Percentiles rank a stretch among this genome's conserved stretches.
Conservation (phyloP, 2,113 vertebrate genomes). For the Chitala chitala region DNA sequence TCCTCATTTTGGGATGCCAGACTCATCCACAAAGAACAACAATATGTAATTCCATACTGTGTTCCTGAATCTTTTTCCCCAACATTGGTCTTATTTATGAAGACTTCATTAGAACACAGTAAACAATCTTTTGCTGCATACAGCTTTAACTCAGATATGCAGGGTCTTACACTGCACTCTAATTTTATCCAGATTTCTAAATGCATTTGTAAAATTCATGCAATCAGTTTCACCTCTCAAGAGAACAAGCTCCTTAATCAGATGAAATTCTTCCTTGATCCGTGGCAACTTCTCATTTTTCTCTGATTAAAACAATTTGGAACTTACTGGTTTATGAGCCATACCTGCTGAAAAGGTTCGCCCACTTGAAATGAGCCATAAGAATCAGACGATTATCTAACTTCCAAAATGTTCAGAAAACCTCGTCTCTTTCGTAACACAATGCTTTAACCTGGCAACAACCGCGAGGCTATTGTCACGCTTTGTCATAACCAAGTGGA, state of each 20-base stretch:
- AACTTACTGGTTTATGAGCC: no score
- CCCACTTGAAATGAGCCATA: no score
- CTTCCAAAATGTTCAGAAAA: no score
- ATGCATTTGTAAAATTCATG: not conserved
- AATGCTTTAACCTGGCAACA: no score
- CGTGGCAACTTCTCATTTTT: not conserved
- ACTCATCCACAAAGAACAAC: not conserved
- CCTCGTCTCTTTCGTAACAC: no score
- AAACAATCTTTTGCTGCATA: no score
- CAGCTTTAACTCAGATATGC: no score
- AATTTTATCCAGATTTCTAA: slow-evolving; percentile 9
- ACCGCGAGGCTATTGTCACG: not conserved
- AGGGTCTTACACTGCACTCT: slow-evolving; percentile 5
- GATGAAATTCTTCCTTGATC: not conserved
- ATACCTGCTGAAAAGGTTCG: no score
- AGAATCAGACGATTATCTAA: no score
- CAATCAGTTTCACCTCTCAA: slow-evolving; percentile 8
- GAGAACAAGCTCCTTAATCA: not conserved
- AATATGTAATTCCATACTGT: not conserved
- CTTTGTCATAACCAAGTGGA: not conserved
- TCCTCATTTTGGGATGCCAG: not conserved
- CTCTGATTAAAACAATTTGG: not conserved
- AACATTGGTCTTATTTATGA: no score
- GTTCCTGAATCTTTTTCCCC: no score
- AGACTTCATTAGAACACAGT: no score